Conservation (phyloP, 2,888 invertebrate genomes). For the Caenorhabditis drosophilae region DNA sequence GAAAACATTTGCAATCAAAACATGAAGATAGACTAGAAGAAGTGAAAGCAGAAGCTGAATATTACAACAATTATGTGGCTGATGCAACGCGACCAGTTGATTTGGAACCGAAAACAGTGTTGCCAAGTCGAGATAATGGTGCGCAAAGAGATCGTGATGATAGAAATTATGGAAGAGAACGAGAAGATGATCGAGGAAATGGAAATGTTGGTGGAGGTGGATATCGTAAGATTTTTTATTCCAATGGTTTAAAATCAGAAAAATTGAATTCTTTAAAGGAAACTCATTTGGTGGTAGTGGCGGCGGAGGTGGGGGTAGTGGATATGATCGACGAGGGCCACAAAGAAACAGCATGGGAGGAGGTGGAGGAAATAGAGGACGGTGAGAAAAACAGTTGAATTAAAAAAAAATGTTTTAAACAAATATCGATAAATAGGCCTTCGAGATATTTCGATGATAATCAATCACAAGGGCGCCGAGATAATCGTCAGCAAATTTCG, state of each 20-base stretch:
- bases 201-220: no score
- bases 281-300: constrained; percentile 18
- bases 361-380: constrained; percentile 54
- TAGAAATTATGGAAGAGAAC: constrained; percentile 20
- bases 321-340: constrained; percentile 24
- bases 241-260: not conserved
- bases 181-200: constrained; percentile 26
- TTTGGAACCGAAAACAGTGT: constrained; percentile 73
- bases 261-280: constrained; percentile 12
- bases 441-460: constrained; percentile 39
- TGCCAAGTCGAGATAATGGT: not conserved
- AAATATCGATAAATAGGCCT: constrained; percentile 61
- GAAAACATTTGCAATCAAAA: constrained; percentile 97
- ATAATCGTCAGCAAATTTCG: constrained; percentile 80
- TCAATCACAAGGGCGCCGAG: constrained; percentile 48
- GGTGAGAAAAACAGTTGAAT: no score
- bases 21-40: constrained; percentile 95
- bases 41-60: constrained; percentile 91
- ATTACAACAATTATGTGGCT: constrained; percentile 92
- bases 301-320: no score
- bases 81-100: constrained; percentile 93
- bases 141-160: constrained; percentile 15
- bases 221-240: constrained; percentile 8
- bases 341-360: constrained; percentile 25
- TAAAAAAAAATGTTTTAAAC: no score